phyloP scores from a whole-genome alignment of 2,888 invertebrate genomes.

The Leptinotarsa juncta region DNA sequence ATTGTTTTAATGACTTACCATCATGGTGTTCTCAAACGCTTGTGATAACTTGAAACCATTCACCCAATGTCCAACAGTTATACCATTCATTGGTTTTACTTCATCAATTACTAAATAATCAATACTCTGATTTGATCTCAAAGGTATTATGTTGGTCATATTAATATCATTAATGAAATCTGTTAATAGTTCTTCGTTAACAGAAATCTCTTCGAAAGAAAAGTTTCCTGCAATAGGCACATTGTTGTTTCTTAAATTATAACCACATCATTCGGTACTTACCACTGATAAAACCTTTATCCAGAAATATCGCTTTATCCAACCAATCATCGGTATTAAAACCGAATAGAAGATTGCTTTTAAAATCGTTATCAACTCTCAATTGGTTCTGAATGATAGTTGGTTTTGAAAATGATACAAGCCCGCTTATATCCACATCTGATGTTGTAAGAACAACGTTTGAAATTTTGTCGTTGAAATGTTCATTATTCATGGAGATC shows the following conservation, averaged over 20 bases:
- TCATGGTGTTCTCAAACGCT: conserved; percentile 68
- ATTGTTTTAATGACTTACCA: conserved; percentile 62
- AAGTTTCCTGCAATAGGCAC: conserved; percentile 62
- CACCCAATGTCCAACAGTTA: conserved; percentile 58
- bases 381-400: conserved; percentile 53
- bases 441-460: conserved; percentile 64
- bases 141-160: conserved; percentile 65
- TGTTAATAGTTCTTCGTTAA: conserved; percentile 64
- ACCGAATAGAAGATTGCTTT: conserved; percentile 60
- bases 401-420: conserved; percentile 61
- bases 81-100: conserved; percentile 55
- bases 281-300: conserved; percentile 60
- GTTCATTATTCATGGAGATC: conserved; percentile 56
- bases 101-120: conserved; percentile 61
- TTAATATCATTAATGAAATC: conserved; percentile 66
- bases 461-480: conserved; percentile 60
- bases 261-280: conserved; percentile 17
- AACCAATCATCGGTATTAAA: conserved; percentile 64
- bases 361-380: conserved; percentile 56
- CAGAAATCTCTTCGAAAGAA: conserved; percentile 63
- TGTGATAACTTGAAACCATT: conserved; percentile 65
- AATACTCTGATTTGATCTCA: conserved; percentile 66
- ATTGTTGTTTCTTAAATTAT: background rate
- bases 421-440: conserved; percentile 57
- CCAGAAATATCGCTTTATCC: conserved; percentile 64